Percentiles rank a stretch among this genome's conserved stretches.
These are phyloP conservation scores for Vanessa tameamea DNA, from an alignment of 1,140 invertebrate species.

Conservation along the genomic window DNA sequence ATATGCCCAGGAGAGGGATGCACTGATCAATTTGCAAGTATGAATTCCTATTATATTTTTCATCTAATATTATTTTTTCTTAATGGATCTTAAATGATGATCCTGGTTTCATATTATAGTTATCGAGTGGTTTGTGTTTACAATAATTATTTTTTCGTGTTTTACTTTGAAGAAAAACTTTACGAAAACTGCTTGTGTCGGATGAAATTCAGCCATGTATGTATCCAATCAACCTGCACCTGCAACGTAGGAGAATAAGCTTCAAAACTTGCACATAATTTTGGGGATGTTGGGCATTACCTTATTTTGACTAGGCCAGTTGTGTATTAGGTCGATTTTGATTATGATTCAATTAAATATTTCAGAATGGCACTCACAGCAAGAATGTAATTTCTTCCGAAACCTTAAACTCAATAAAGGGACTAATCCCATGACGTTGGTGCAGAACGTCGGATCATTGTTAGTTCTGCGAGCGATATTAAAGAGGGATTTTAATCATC, in stretches of 20 bases:
- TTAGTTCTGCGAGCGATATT: slow-evolving; percentile 80
- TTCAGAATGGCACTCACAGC: slow-evolving; percentile 75
- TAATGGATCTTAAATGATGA: background rate
- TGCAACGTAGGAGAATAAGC: too few relatives aligned
- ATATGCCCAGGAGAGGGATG: slow-evolving; percentile 80
- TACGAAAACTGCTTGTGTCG: too few relatives aligned
- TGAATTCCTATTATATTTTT: slow-evolving; percentile 29
- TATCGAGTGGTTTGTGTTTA: too few relatives aligned
- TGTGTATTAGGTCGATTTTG: background rate
- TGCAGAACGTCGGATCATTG: slow-evolving; percentile 75
- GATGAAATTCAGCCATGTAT: too few relatives aligned
- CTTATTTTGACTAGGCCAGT: too few relatives aligned
- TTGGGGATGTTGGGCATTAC: too few relatives aligned
- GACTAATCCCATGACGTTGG: slow-evolving; percentile 60
- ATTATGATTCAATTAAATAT: slow-evolving; percentile 1
- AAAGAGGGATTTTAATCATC: slow-evolving; percentile 71
- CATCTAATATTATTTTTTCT: background rate
- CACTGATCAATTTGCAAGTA: slow-evolving; percentile 51
- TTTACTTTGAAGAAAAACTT: too few relatives aligned
- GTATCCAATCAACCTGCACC: too few relatives aligned
- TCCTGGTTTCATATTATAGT: background rate
- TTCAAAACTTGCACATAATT: too few relatives aligned
- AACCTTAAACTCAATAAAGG: slow-evolving; percentile 63
- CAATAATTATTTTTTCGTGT: too few relatives aligned
- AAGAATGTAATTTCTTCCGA: slow-evolving; percentile 81